Percentiles rank a stretch among this genome's conserved stretches.
These are phyloP conservation scores for Pitta sordida DNA, from an alignment of 2,113 vertebrate species.

Conservation along the genomic window DNA sequence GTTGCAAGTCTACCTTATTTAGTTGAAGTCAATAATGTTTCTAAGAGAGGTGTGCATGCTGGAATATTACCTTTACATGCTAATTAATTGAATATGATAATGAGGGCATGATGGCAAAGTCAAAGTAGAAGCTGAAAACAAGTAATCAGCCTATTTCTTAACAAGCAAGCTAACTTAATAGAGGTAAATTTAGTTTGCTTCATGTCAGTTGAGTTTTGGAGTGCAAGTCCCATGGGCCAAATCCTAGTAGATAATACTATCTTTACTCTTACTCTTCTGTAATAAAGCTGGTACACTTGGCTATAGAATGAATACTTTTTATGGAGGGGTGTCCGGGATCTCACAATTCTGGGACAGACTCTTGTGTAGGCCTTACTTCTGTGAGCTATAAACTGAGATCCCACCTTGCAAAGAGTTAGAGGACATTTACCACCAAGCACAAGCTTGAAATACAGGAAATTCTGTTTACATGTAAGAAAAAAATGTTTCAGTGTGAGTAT, in stretches of 20 bases:
- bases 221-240: background rate
- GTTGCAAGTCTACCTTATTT: constrained; percentile 29
- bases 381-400: background rate
- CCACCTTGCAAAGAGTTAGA: background rate
- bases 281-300: background rate
- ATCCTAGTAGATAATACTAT: background rate
- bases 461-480: background rate
- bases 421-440: background rate
- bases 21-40: constrained; percentile 54
- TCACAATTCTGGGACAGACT: background rate
- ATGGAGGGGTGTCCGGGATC: background rate
- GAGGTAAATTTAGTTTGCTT: background rate
- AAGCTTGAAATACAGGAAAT: background rate
- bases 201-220: background rate
- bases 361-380: background rate
- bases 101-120: constrained; percentile 68
- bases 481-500: background rate
- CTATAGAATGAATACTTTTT: background rate
- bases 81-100: constrained; percentile 76
- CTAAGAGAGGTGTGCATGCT: constrained; percentile 22
- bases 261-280: background rate
- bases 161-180: background rate
- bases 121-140: constrained; percentile 59
- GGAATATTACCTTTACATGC: constrained; percentile 55
- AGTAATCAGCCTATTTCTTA: constrained; percentile 51